A percentile compares a stretch with the other conserved stretches of the same genome.
Evolutionary conservation across 1,140 invertebrate species (phyloP).

Genomic region (Pseudoatta argentina): DNA sequence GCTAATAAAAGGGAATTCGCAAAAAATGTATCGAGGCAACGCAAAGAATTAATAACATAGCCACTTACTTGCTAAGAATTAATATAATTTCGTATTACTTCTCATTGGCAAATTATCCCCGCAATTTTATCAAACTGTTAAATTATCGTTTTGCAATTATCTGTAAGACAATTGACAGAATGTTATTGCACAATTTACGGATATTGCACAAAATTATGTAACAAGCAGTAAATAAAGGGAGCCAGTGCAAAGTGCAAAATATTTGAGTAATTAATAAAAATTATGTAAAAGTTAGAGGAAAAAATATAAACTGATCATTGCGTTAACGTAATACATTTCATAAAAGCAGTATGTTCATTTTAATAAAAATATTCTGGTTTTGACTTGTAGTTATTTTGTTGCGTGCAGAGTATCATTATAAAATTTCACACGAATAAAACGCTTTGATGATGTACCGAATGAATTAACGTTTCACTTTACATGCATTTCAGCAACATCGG

Average conservation of each 20-base stretch:
- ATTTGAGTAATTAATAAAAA: constrained; percentile 42
- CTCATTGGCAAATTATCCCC: constrained; percentile 53
- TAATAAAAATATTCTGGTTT: constrained; percentile 36
- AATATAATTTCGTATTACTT: constrained; percentile 59
- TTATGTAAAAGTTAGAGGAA: neutral
- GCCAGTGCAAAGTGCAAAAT: constrained; percentile 30
- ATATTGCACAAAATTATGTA: constrained; percentile 27
- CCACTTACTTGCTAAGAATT: constrained; percentile 58
- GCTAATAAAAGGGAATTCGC: constrained; percentile 44
- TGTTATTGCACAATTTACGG: constrained; percentile 28
- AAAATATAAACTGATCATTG: constrained; percentile 16
- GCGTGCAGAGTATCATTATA: constrained; percentile 22
- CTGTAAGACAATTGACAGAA: constrained; percentile 54
- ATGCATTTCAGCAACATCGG: constrained; percentile 46
- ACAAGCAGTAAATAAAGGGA: constrained; percentile 28
- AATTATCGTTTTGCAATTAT: constrained; percentile 58
- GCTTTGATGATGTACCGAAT: constrained; percentile 18
- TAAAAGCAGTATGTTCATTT: constrained; percentile 16
- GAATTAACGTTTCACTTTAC: constrained; percentile 16
- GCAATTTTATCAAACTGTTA: constrained; percentile 52
- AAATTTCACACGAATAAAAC: constrained; percentile 41
- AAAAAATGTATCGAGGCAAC: constrained; percentile 45
- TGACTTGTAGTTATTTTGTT: constrained; percentile 3
- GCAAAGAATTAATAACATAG: constrained; percentile 50
- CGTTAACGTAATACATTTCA: constrained; percentile 19